Base-by-base conservation (phyloP, 2,113 vertebrate genomes). In the Coturnix japonica region DNA sequence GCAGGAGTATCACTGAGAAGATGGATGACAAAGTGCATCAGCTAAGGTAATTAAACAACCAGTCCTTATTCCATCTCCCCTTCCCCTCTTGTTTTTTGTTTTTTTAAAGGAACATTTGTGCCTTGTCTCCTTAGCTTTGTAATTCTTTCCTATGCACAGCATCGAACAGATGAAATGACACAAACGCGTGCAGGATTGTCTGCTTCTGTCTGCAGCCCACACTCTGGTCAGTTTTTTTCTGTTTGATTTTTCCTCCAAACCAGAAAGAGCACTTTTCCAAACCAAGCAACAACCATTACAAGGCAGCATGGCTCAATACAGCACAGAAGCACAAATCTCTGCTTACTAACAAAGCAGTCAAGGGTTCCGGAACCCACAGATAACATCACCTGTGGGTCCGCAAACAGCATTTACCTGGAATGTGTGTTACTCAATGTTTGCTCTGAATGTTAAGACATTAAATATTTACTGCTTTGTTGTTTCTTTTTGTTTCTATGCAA, bases 301-400 rank as follows among this genome's bases (percentile, higher is more conserved):
- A 46, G 30, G 43, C 63, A 70, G 35, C 13, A 21, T 11, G 31
- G 37, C 37, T 47, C 90, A 37, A 6, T 7, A 15, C 4, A 66
- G 61, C 28, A 77, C 23, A 81, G 76, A 77, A 72, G 33, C 54
- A 76, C 30, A 31, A 15, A 22, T 7, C 83, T 51, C 70, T 63
- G 59, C 49, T 73, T 26, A 43, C 41, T 19, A 74, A 18, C 4
- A 26, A 20, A 4, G 3, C 1, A 18, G 74, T 4, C 25, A 37
- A 17, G 28, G 13, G 23, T 11, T 72, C 59, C 72, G 37, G 14
- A 81, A 56, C n/a, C 60, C 8, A 11, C 22, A 35, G 39, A 2
- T 3, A n/a, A 33, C 31, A 25, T 43, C 54, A 35, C 17, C 46
- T 7, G 5, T 8, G 12, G 0, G 3, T 3, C 43, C 0, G 10